A percentile compares a stretch with the other conserved stretches of the same genome.
Evolutionary conservation across 2,888 invertebrate species (phyloP).

Genomic region (Antitype chi): DNA sequence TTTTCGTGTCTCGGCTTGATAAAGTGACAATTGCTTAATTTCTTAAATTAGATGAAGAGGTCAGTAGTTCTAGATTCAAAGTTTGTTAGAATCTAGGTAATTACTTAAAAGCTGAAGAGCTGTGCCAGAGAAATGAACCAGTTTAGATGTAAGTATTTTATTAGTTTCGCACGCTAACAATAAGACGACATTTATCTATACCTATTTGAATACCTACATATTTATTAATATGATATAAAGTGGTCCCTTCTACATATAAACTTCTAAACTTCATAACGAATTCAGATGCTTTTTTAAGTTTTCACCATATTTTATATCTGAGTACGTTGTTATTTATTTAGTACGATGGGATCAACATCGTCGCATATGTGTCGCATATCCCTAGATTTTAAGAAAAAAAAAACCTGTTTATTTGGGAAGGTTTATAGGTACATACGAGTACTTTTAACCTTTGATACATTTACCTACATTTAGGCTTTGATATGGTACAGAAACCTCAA

Average conservation of each 20-base stretch:
- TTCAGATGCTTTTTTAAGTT: neutral
- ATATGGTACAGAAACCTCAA: no score
- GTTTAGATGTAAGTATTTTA: neutral
- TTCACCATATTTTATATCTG: neutral
- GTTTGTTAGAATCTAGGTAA: neutral
- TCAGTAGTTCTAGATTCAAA: constrained; percentile 16
- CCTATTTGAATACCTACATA: neutral
- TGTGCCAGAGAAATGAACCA: neutral
- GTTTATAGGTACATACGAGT: neutral
- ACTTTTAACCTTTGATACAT: no score
- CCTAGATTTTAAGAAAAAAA: no score
- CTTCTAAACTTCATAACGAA: no score
- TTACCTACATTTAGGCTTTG: no score
- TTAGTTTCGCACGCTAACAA: neutral
- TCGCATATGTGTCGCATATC: no score
- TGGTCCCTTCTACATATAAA: neutral
- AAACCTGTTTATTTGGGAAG: neutral
- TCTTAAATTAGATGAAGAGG: constrained; percentile 1
- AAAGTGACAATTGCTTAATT: constrained; percentile 25
- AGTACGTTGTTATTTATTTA: no score
- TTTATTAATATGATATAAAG: neutral
- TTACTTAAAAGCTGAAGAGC: neutral
- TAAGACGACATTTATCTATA: neutral
- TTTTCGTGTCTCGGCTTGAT: neutral
- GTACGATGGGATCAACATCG: no score